Evolutionary conservation across 1,140 invertebrate species (phyloP), one percentile per base, ranked within the genome.

Genomic region (Calycopis cecrops): DNA sequence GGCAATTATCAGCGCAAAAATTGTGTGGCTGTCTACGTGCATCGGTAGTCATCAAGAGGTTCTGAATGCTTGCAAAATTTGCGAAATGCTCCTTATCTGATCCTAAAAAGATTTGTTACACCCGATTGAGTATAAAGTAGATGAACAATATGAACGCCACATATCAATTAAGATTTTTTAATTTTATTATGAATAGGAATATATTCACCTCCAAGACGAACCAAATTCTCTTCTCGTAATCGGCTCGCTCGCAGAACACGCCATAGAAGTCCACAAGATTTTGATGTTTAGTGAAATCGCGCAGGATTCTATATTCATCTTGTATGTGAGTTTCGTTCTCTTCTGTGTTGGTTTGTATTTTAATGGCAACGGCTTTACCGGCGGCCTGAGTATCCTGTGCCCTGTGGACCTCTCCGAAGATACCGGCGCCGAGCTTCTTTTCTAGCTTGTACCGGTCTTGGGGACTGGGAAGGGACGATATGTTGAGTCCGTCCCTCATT

Each of bases 181-280:
- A 12, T n/a, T 12, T 6, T 7, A 12, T 38, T 38, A n/a, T 12
- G n/a, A 12, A 12, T 35, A 49, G 9, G 33, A 42, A 11, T 34
- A n/a, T 4, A 65, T 88, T 90, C 87, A 97, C 95, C 92, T 97
- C 95, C 89, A 97, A 91, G 38, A 94, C 92, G 72, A 98, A 94
- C 96, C 96, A 98, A 48, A 98, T 90, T 76, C 96, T 93, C 66
- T 94, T 93, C 7, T 90, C 88, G 9, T 87, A 87, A 48, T 90
- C 89, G 8, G 88, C 90, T 59, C 90, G 90, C 52, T 92, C 92
- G 60, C 93, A 91, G 82, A 93, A 97, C 12, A 93, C 92, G 21
- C 95, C 96, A 77, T 95, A 94, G 79, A 97, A 97, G 52, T 94
- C 92, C 0, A 95, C 92, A 7, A 98, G 85, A 86, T 96, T 96